Evolutionary conservation across 1,140 invertebrate genomes (phyloP).

Genomic region (Pemphigus obesinymphae): DNA sequence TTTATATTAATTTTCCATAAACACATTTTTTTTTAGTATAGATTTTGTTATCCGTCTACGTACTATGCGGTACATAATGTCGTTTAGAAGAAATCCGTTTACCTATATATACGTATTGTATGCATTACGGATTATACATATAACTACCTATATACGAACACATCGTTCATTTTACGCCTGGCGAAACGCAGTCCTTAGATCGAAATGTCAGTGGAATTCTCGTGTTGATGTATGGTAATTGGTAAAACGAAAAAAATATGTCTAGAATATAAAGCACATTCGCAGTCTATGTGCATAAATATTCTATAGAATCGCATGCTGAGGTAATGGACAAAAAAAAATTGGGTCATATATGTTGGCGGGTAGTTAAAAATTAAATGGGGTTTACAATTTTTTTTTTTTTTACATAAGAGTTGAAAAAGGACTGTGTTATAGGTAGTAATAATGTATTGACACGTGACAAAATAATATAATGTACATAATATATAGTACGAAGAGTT

Average conservation of each 20-base stretch:
- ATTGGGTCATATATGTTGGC: background rate
- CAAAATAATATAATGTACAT: background rate
- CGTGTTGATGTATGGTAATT: background rate
- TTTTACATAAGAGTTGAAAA: background rate
- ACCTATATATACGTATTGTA: too few relatives aligned
- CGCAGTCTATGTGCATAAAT: too few relatives aligned
- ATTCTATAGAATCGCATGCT: too few relatives aligned
- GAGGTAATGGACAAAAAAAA: background rate
- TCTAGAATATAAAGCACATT: too few relatives aligned
- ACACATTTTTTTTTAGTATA: too few relatives aligned
- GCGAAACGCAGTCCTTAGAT: background rate
- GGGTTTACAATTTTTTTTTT: background rate
- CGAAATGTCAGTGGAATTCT: background rate
- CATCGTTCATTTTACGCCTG: background rate
- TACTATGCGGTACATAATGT: too few relatives aligned
- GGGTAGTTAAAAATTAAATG: background rate
- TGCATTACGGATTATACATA: too few relatives aligned
- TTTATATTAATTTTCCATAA: background rate
- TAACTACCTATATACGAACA: background rate
- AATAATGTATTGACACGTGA: background rate
- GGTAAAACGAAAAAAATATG: background rate
- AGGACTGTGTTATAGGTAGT: background rate
- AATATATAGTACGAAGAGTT: too few relatives aligned
- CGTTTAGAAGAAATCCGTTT: background rate
- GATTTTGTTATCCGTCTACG: too few relatives aligned